Percentiles rank a stretch among this genome's conserved stretches.
These are phyloP conservation scores for Saturnia japonica DNA, from an alignment of 2,888 invertebrate species.

Conservation along the genomic window DNA sequence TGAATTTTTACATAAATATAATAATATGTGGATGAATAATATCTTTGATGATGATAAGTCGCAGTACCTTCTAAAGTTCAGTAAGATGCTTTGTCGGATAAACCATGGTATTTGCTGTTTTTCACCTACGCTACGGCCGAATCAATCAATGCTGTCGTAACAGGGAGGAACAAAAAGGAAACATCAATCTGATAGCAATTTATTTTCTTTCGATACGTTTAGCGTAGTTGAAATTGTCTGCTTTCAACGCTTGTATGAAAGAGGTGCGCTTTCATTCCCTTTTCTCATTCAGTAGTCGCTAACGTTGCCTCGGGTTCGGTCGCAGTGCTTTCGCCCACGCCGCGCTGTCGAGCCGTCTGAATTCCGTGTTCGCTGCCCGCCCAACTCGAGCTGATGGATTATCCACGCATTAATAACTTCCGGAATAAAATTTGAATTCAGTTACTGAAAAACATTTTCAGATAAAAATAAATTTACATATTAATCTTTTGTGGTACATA, in stretches of 20 bases:
- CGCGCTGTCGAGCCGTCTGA: slow-evolving; percentile 27
- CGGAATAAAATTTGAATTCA: background rate
- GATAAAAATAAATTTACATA: background rate
- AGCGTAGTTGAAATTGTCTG: slow-evolving; percentile 27
- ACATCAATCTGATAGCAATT: slow-evolving; percentile 20
- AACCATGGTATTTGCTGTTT: slow-evolving; percentile 17
- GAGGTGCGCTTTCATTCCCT: slow-evolving; percentile 47
- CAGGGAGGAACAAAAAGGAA: slow-evolving; percentile 18
- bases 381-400: slow-evolving; percentile 15
- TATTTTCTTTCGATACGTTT: slow-evolving; percentile 21
- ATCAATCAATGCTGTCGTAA: slow-evolving; percentile 18
- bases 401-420: background rate
- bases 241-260: slow-evolving; percentile 43
- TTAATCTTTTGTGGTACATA: background rate
- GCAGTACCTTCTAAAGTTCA: slow-evolving; percentile 6
- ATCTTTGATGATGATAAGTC: slow-evolving; percentile 1
- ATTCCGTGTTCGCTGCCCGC: slow-evolving; percentile 19
- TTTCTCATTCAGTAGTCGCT: slow-evolving; percentile 56
- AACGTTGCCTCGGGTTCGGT: slow-evolving; percentile 47
- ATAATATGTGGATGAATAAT: slow-evolving; percentile 1
- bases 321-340: slow-evolving; percentile 39
- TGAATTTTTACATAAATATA: background rate
- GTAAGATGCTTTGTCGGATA: background rate
- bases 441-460: background rate
- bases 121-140: slow-evolving; percentile 14